Evolutionary conservation across 2,888 invertebrate genomes (phyloP), one percentile per base, ranked within the genome.

Genomic region (Ornithoptera priamus): DNA sequence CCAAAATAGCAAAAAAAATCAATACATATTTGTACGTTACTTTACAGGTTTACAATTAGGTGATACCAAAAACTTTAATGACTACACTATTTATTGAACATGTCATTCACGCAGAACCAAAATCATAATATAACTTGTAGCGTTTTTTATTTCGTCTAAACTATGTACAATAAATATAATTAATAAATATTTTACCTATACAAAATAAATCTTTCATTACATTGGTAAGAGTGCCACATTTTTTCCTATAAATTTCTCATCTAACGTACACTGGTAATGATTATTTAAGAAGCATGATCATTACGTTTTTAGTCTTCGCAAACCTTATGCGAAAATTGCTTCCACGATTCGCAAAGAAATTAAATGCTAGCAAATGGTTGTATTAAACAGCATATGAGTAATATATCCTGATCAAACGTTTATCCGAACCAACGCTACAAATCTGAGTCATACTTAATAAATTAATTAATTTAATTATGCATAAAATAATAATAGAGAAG

Each of bases 341-440:
- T 53, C 20, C 39, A 42, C 53, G 20, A 39, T 62, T 62, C 30
- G 24, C 56, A 30, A 63, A 50, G 22, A 67, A 57, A 42, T 66
- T 66, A 60, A 59, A 56, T 62, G 66, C 39, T 67, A 64, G 68
- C 66, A 66, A 65, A 62, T 53, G 50, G 66, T 62, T 66, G 65
- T 72, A 74, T 73, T 67, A 73, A 71, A 71, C 76, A 75, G 73
- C 78, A 59, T 80, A 76, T 81, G 82, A 83, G 77, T 83, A 81
- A 82, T 76, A 72, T 75, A 76, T 73, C 75, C 72, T 75, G 76
- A 72, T 75, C 76, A 77, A 73, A 75, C 77, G 72, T 17, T 36
- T 65, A 68, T 73, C 79, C 77, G 76, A 77, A 76, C 68, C 75
- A 73, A 76, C 69, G 74, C 74, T 75, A 72, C 71, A 67, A 66